Conservation (phyloP, 2,797 vertebrate genomes). For the Muscicapa striata region DNA sequence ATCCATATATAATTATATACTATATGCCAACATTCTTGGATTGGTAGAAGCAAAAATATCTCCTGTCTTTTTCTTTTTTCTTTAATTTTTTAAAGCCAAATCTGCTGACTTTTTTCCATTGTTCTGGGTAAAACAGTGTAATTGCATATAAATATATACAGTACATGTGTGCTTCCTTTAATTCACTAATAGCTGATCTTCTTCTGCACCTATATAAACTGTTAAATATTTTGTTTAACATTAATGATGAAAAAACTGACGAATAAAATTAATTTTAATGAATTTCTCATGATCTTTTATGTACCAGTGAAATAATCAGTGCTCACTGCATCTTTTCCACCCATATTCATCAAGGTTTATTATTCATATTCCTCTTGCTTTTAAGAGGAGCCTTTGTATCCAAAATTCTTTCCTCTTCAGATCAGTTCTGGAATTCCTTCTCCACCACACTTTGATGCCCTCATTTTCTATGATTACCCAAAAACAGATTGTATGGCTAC, state of each 20-base stretch:
- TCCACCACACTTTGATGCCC: neutral
- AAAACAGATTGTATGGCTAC: slow-evolving; percentile 19
- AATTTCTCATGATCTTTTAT: neutral
- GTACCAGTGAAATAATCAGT: neutral
- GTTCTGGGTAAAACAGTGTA: neutral
- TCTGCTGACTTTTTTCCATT: neutral
- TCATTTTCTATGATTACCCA: neutral
- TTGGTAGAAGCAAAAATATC: neutral
- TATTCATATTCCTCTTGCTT: accelerated
- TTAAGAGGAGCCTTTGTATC: neutral
- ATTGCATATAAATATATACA: neutral
- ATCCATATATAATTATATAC: neutral
- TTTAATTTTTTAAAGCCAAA: neutral
- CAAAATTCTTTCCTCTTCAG: neutral
- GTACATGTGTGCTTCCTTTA: neutral
- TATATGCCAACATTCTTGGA: neutral
- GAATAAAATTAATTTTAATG: neutral
- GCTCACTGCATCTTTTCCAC: neutral
- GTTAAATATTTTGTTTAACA: neutral
- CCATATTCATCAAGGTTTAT: neutral
- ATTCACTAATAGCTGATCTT: neutral
- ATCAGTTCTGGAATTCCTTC: neutral
- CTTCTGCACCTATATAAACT: neutral
- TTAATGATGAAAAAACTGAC: neutral
- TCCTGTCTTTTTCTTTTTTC: neutral